Conservation (phyloP, 2,113 vertebrate species). For the Naja naja region DNA sequence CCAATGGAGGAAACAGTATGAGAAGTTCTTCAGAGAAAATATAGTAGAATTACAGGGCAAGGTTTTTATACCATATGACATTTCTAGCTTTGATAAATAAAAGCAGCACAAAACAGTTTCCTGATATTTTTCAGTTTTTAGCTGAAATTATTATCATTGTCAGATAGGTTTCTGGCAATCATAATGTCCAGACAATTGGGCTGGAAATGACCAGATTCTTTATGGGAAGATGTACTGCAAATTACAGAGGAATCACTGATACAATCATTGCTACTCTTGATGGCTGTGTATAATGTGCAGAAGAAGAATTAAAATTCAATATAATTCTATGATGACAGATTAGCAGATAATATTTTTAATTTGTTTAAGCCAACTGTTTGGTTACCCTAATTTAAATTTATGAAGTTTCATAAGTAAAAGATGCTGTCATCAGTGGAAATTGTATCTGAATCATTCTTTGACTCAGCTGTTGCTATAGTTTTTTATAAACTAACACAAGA, state of each 20-base stretch:
- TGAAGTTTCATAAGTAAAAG: slow-evolving; percentile 19
- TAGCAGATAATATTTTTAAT: not conserved
- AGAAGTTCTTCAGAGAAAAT: no score
- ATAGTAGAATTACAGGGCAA: not conserved
- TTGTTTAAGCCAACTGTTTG: slow-evolving; percentile 15
- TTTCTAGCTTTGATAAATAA: not conserved
- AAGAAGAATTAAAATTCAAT: not conserved
- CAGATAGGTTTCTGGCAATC: not conserved
- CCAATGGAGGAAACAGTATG: not conserved
- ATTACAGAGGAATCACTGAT: not conserved
- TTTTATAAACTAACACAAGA: slow-evolving; percentile 48
- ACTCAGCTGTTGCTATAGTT: slow-evolving; percentile 47
- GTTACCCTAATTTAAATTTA: not conserved
- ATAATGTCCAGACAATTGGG: not conserved
- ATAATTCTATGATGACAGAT: not conserved
- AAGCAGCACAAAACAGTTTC: not conserved
- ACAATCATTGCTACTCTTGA: not conserved
- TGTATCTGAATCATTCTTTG: slow-evolving; percentile 27
- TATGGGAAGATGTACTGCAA: not conserved
- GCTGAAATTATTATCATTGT: not conserved
- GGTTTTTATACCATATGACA: not conserved
- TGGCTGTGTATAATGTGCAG: not conserved
- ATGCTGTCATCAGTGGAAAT: slow-evolving; percentile 25
- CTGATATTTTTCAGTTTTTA: not conserved
- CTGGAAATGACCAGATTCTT: not conserved